Evolutionary conservation across 2,888 invertebrate species (phyloP).

Genomic region (Protonemura montana): DNA sequence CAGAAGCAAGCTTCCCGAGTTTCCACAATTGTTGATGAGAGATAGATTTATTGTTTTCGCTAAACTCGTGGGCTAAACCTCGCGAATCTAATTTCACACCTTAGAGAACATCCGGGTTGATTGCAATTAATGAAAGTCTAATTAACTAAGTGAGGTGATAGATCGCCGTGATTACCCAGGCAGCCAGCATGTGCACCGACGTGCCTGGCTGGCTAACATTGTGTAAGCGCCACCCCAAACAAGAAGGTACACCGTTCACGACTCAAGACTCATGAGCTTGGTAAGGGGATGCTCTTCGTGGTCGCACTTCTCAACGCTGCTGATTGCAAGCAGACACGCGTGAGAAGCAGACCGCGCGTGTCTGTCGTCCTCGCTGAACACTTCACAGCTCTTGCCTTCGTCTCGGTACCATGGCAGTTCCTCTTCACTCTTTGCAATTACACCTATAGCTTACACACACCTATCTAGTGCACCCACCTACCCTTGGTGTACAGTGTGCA

Average conservation of each 20-base stretch:
- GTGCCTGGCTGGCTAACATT: not conserved
- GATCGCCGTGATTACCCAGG: not conserved
- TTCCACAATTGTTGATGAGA: not conserved
- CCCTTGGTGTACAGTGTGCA: too few species aligned
- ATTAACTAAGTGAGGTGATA: conserved; percentile 3
- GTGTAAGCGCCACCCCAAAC: not conserved
- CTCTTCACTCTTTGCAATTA: not conserved
- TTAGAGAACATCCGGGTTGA: conserved; percentile 12
- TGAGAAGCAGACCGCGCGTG: not conserved
- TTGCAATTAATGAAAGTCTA: conserved; percentile 12
- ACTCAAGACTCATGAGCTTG: not conserved
- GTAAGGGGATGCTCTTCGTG: not conserved
- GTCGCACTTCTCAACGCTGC: not conserved
- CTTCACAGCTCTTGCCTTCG: not conserved
- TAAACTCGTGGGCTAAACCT: not conserved
- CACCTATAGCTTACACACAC: not conserved
- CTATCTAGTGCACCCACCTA: not conserved
- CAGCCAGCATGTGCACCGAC: not conserved
- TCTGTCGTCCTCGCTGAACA: not conserved
- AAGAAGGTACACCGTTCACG: too few species aligned
- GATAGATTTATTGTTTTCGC: not conserved
- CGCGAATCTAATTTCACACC: conserved; percentile 12
- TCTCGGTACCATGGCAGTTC: not conserved
- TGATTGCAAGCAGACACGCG: not conserved
- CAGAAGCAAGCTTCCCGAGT: not conserved